These are phyloP conservation scores for Zonotrichia leucophrys DNA, from an alignment of 2,113 vertebrate genomes.

Conservation along the genomic window DNA sequence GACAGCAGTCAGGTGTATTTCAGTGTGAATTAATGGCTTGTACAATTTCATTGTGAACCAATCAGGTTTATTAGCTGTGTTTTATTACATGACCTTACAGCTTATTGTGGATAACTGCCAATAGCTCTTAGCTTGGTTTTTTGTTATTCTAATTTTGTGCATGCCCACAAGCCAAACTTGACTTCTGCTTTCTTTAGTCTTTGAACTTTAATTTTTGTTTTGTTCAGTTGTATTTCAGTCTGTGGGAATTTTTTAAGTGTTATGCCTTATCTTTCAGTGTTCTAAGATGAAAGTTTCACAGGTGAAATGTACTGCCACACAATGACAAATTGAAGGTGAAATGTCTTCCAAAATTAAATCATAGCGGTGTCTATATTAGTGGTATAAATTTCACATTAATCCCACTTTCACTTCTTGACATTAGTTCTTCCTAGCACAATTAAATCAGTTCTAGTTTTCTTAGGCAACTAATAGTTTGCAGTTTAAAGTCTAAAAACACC, in stretches of 20 bases:
- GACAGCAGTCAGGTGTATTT: slow-evolving; percentile 14
- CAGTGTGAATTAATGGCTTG: slow-evolving; percentile 22
- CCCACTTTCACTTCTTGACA: not conserved
- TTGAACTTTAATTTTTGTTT: not conserved
- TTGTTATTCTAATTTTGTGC: not conserved
- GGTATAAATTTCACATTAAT: not conserved
- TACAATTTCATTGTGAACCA: slow-evolving; percentile 1
- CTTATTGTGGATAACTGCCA: not conserved
- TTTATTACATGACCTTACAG: not conserved
- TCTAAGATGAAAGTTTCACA: not conserved
- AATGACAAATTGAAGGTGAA: not conserved
- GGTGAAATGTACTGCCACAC: not conserved
- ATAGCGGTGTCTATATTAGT: not conserved
- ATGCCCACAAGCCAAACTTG: not conserved
- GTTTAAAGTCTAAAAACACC: not conserved
- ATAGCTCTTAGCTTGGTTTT: not conserved
- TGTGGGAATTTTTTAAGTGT: not conserved
- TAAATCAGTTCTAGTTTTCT: not conserved
- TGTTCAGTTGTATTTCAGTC: not conserved
- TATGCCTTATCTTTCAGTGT: not conserved
- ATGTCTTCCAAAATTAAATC: slow-evolving; percentile 24
- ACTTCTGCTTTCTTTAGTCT: not conserved
- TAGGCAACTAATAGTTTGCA: not conserved
- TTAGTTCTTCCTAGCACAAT: not conserved
- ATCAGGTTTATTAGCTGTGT: not conserved